phyloP scores from a whole-genome alignment of 1,140 invertebrate species.

The Wiebesia pumilae region DNA sequence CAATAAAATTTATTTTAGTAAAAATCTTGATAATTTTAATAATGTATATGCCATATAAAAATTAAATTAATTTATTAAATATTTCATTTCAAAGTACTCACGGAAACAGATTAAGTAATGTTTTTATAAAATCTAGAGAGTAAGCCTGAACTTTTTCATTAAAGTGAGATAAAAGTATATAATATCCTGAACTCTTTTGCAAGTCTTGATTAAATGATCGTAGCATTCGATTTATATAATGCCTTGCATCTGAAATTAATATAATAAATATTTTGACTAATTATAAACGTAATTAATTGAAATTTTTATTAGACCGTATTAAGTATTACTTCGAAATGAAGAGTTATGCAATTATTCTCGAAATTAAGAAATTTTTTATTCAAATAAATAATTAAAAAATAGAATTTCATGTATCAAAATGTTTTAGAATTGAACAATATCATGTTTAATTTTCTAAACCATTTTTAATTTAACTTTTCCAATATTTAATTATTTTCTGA shows the following conservation, averaged over 20 bases:
- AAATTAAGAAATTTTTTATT: too few relatives aligned
- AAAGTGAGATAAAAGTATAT: constrained; percentile 56
- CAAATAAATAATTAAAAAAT: too few relatives aligned
- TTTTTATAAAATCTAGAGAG: constrained; percentile 52
- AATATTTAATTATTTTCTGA: too few relatives aligned
- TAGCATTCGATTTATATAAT: constrained; percentile 54
- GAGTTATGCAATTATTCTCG: too few relatives aligned
- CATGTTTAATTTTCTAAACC: too few relatives aligned
- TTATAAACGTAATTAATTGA: not conserved
- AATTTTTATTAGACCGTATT: too few relatives aligned
- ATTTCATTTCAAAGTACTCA: too few relatives aligned
- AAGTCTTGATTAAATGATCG: constrained; percentile 55
- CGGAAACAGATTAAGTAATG: constrained; percentile 55
- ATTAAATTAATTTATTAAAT: not conserved
- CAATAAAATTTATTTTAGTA: not conserved
- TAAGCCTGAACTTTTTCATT: constrained; percentile 42
- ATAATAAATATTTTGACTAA: not conserved
- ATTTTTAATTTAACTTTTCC: too few relatives aligned
- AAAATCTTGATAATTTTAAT: not conserved
- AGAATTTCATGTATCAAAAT: too few relatives aligned
- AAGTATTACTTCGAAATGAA: too few relatives aligned
- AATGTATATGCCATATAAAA: not conserved
- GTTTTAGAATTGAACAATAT: too few relatives aligned
- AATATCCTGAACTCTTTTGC: constrained; percentile 57
- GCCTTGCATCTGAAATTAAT: constrained; percentile 43